Conservation (phyloP, 2,113 vertebrate species). For the Lophius piscatorius region DNA sequence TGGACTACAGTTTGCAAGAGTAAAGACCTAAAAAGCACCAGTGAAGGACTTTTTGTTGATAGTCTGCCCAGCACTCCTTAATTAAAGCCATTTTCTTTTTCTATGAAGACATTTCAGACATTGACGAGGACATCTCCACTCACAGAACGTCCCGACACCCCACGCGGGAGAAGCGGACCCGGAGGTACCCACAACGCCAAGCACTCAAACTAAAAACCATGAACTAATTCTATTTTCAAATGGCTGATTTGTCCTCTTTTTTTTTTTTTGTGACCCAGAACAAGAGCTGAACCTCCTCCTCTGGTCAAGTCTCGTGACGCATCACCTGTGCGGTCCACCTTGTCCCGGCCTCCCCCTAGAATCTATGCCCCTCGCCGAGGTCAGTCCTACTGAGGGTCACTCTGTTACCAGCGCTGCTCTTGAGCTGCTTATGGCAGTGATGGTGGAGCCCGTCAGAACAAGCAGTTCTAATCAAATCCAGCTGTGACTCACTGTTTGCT, state of each 20-base stretch:
- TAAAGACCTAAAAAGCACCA: not conserved
- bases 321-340: constrained; percentile 72
- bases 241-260: not conserved
- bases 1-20: not conserved
- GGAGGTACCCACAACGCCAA: constrained; percentile 60
- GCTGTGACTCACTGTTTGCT: too few relatives aligned
- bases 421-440: not conserved
- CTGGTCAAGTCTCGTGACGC: constrained; percentile 70
- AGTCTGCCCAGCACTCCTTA: not conserved
- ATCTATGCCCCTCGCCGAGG: constrained; percentile 68
- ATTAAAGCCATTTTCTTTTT: not conserved
- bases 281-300: constrained; percentile 66
- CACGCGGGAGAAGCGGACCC: constrained; percentile 71
- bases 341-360: constrained; percentile 56
- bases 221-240: not conserved
- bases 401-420: not conserved
- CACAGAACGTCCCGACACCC: constrained; percentile 63
- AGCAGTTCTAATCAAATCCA: too few relatives aligned
- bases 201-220: not conserved
- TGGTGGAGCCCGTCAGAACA: too few relatives aligned
- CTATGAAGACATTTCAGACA: constrained; percentile 89
- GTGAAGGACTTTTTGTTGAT: not conserved
- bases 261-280: constrained; percentile 38
- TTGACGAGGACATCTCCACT: constrained; percentile 76
- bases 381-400: constrained; percentile 42